phyloP scores from a whole-genome alignment of 1,140 invertebrate species.

The Melanaphis sacchari region DNA sequence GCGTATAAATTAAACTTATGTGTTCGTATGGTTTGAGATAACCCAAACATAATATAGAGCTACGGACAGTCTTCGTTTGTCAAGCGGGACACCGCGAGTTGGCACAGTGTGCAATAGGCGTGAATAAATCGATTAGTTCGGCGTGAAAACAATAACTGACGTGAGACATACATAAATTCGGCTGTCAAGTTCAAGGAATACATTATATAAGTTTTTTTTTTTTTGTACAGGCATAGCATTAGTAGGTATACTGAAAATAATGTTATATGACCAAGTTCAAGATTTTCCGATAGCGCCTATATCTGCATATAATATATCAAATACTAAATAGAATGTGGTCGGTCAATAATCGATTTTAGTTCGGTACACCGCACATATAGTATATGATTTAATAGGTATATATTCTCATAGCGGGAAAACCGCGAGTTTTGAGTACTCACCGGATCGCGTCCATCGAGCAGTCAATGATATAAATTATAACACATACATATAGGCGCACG shows the following conservation, averaged over 20 bases:
- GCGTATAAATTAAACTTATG: background rate
- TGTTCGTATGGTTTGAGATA: background rate
- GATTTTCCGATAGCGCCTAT: background rate
- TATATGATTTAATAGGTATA: background rate
- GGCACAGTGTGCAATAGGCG: background rate
- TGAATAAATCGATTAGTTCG: conserved; percentile 16
- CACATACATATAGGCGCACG: background rate
- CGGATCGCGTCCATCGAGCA: background rate
- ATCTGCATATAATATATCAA: background rate
- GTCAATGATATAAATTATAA: too few relatives aligned
- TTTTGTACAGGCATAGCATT: background rate
- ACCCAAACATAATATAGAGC: background rate
- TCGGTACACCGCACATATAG: background rate
- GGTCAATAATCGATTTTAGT: background rate
- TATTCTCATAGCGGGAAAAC: background rate
- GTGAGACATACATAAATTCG: background rate
- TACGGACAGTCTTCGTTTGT: background rate
- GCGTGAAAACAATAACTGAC: conserved; percentile 8
- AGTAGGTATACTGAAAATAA: background rate
- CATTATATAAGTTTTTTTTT: background rate
- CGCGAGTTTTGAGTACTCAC: background rate
- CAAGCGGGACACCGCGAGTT: background rate
- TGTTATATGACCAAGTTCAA: background rate
- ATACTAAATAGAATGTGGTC: background rate
- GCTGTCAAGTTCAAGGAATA: conserved; percentile 10